Conservation (phyloP, 1,140 invertebrate species). For the Choristoneura fumiferana region DNA sequence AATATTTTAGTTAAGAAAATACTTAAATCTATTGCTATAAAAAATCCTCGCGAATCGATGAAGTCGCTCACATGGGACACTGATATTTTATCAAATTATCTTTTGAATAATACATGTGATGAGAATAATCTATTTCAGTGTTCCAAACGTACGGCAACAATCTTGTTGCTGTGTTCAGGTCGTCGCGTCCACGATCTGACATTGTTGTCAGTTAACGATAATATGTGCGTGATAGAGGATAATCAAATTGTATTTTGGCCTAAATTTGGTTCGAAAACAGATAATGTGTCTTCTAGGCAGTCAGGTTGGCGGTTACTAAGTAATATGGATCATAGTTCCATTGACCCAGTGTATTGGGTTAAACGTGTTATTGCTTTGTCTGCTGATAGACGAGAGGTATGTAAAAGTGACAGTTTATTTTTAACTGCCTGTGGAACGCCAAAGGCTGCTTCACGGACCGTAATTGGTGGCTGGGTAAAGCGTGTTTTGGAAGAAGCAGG, state of each 20-base stretch:
- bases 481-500: neutral
- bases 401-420: neutral
- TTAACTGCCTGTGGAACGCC: neutral
- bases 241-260: constrained; percentile 1
- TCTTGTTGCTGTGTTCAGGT: neutral
- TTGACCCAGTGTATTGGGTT: too few relatives aligned
- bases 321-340: neutral
- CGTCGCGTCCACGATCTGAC: constrained; percentile 6
- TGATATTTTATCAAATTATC: neutral
- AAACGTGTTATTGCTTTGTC: neutral
- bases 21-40: neutral
- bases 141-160: neutral
- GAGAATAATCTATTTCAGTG: neutral
- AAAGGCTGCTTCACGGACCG: neutral
- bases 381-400: neutral
- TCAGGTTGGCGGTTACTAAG: neutral
- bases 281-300: neutral
- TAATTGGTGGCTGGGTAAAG: neutral
- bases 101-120: neutral
- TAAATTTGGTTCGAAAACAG: neutral
- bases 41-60: neutral
- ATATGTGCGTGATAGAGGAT: neutral
- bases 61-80: neutral
- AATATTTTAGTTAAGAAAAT: too few relatives aligned
- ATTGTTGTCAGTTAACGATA: neutral